Conservation (phyloP, 1,140 invertebrate genomes). For the Hylyphantes graminicola region DNA sequence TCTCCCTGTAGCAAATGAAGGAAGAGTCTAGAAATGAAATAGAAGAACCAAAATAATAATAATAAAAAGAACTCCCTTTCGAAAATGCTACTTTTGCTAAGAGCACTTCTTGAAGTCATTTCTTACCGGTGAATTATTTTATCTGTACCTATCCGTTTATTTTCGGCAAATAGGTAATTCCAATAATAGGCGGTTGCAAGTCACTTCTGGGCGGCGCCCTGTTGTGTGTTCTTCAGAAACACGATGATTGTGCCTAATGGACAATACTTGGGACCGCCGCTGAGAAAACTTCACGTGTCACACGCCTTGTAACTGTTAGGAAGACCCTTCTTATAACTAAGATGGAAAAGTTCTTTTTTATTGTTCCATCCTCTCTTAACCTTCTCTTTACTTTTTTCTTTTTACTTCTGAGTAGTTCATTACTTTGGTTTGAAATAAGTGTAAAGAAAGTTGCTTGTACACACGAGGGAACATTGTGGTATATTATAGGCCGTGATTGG, state of each 20-base stretch:
- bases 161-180: slow-evolving; percentile 60
- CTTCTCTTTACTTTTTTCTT: slow-evolving; percentile 36
- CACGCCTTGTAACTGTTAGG: slow-evolving; percentile 56
- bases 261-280: slow-evolving; percentile 45
- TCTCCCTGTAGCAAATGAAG: no score
- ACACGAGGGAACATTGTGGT: no score
- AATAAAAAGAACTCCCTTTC: slow-evolving; percentile 13
- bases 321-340: slow-evolving; percentile 54
- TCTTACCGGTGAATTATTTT: slow-evolving; percentile 59
- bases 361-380: slow-evolving; percentile 17
- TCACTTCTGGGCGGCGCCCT: slow-evolving; percentile 53
- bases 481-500: no score
- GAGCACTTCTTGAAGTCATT: slow-evolving; percentile 58
- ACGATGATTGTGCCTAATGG: slow-evolving; percentile 59
- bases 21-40: background rate
- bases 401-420: slow-evolving; percentile 23
- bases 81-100: slow-evolving; percentile 48
- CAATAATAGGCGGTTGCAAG: slow-evolving; percentile 59
- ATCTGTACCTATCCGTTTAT: slow-evolving; percentile 60
- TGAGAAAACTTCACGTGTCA: slow-evolving; percentile 60
- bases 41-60: background rate
- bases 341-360: slow-evolving; percentile 45
- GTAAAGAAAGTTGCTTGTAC: background rate
- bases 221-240: slow-evolving; percentile 54
- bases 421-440: background rate